These are phyloP conservation scores for Napeogenes sylphis DNA, from an alignment of 2,888 invertebrate genomes.

Conservation along the genomic window DNA sequence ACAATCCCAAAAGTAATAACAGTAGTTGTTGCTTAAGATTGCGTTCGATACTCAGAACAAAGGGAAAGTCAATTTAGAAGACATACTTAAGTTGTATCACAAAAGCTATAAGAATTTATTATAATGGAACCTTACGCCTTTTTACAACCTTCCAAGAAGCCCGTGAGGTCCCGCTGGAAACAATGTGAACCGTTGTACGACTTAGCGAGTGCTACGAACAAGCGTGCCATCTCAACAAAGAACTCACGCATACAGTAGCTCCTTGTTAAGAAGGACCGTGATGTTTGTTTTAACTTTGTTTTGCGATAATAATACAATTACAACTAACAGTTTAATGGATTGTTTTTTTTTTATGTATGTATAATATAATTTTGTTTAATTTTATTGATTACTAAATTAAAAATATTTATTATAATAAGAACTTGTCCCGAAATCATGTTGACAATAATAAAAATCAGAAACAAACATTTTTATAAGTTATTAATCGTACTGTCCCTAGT, in stretches of 20 bases:
- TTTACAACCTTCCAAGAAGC: conserved; percentile 46
- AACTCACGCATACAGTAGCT: conserved; percentile 45
- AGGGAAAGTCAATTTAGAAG: conserved; percentile 39
- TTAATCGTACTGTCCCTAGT: no score
- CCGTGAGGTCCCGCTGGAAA: conserved; percentile 42
- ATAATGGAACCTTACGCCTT: conserved; percentile 41
- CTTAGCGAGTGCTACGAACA: conserved; percentile 34
- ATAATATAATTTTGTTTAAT: neutral
- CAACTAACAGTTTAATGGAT: neutral
- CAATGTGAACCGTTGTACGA: conserved; percentile 36
- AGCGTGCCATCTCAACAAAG: conserved; percentile 38
- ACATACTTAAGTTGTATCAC: conserved; percentile 41
- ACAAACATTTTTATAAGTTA: no score
- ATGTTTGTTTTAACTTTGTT: conserved; percentile 38
- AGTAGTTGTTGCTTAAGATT: conserved; percentile 23
- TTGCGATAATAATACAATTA: conserved; percentile 17
- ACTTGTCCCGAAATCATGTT: no score
- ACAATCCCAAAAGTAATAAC: conserved; percentile 15
- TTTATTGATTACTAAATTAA: no score
- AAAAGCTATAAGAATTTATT: conserved; percentile 55
- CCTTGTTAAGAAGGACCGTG: conserved; percentile 37
- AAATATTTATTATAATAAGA: no score
- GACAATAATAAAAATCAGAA: no score
- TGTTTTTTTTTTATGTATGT: no score
- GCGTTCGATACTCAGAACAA: conserved; percentile 22